Evolutionary conservation across 2,797 vertebrate genomes (phyloP).

Genomic region (Fundulus diaphanus): DNA sequence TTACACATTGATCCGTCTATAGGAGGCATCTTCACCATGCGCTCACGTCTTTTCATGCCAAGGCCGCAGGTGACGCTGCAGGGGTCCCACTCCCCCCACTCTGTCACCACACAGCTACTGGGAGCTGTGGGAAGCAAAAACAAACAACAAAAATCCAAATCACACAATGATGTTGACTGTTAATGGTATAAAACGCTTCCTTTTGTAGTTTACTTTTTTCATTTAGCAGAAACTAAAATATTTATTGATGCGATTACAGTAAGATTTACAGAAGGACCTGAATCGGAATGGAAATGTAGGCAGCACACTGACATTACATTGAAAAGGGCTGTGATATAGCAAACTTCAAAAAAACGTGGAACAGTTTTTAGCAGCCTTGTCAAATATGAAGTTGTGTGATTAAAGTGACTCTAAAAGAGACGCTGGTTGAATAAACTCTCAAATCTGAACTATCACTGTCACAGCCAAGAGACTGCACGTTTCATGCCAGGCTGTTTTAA

Average conservation of each 20-base stretch:
- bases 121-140: constrained; percentile 75
- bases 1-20: constrained; percentile 91
- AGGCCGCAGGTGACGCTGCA: constrained; percentile 92
- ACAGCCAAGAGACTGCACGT: neutral
- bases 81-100: constrained; percentile 94
- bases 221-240: neutral
- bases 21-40: constrained; percentile 96
- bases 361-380: neutral
- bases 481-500: too few species aligned
- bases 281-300: neutral
- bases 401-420: neutral
- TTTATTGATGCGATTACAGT: neutral
- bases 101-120: constrained; percentile 93
- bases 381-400: neutral
- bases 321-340: neutral
- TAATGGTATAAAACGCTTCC: neutral
- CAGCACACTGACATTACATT: neutral
- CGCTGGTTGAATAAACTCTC: neutral
- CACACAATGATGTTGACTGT: neutral
- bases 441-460: neutral
- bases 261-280: neutral
- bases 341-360: neutral
- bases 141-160: neutral
- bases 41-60: constrained; percentile 89
- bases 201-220: neutral